phyloP scores from a whole-genome alignment of 2,113 vertebrate genomes.

The Nannospalax galili region DNA sequence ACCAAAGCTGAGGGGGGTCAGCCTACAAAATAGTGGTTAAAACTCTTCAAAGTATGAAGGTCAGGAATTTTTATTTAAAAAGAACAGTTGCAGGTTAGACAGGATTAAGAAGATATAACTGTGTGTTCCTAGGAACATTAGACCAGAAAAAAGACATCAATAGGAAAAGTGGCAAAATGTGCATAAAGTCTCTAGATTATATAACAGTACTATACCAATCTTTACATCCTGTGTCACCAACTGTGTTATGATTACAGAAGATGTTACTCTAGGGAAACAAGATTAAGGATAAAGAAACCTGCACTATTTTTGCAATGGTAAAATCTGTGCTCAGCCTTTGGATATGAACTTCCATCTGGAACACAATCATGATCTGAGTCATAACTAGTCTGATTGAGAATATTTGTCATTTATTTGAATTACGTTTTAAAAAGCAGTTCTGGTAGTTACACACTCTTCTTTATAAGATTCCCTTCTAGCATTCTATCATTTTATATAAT shows the following conservation, averaged over 20 bases:
- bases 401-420: conserved; percentile 23
- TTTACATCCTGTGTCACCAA: not conserved
- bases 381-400: not conserved
- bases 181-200: not conserved
- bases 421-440: not conserved
- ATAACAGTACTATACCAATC: not conserved
- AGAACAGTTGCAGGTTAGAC: not conserved
- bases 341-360: not conserved
- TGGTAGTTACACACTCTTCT: not conserved
- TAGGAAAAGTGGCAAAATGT: not conserved
- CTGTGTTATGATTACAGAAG: not conserved
- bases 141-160: not conserved
- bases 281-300: not conserved
- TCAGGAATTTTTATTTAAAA: not conserved
- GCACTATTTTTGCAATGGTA: not conserved
- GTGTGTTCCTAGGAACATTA: not conserved
- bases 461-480: not conserved
- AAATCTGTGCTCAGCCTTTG: not conserved
- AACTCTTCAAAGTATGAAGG: not conserved
- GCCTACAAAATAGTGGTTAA: not conserved
- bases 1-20: not conserved
- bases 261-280: not conserved
- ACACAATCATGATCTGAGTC: conserved; percentile 1
- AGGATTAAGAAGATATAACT: not conserved
- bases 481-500: conserved; percentile 17